Evolutionary conservation across 2,888 invertebrate genomes (phyloP).

Genomic region (Boloria euphrosyne): DNA sequence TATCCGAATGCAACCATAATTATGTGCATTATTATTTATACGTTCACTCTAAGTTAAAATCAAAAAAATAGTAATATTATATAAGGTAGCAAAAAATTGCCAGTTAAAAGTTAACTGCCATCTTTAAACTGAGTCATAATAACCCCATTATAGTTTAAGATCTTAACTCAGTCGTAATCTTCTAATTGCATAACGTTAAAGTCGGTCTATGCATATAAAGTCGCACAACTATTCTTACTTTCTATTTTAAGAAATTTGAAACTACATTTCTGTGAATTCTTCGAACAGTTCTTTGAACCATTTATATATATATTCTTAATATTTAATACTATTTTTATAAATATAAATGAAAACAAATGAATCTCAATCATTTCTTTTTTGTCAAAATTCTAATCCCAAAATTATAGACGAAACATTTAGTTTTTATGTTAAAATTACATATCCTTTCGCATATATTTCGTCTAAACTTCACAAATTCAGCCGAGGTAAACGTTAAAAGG

Average conservation of each 20-base stretch:
- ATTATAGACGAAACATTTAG: too few relatives aligned
- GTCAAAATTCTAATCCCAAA: too few relatives aligned
- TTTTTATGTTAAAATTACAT: too few relatives aligned
- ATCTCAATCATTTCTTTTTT: too few relatives aligned
- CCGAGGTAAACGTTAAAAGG: constrained; percentile 6
- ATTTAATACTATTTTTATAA: too few relatives aligned
- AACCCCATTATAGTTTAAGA: not conserved
- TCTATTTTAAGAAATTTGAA: constrained; percentile 11
- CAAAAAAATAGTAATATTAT: not conserved
- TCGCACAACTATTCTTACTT: constrained; percentile 6
- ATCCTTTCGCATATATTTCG: too few relatives aligned
- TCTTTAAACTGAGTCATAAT: constrained; percentile 1
- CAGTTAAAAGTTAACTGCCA: constrained; percentile 4
- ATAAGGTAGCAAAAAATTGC: not conserved
- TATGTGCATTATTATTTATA: too few relatives aligned
- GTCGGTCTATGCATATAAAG: constrained; percentile 5
- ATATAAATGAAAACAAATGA: too few relatives aligned
- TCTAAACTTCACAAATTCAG: constrained; percentile 2
- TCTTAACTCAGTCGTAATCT: constrained; percentile 7
- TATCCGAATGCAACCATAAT: too few relatives aligned
- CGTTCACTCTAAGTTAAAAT: not conserved
- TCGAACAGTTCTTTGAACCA: not conserved
- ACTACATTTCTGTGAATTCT: constrained; percentile 9
- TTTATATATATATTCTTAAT: too few relatives aligned
- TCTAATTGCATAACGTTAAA: not conserved